These are phyloP conservation scores for Myotis lucifugus DNA, from an alignment of 2,113 vertebrate species.

Conservation along the genomic window DNA sequence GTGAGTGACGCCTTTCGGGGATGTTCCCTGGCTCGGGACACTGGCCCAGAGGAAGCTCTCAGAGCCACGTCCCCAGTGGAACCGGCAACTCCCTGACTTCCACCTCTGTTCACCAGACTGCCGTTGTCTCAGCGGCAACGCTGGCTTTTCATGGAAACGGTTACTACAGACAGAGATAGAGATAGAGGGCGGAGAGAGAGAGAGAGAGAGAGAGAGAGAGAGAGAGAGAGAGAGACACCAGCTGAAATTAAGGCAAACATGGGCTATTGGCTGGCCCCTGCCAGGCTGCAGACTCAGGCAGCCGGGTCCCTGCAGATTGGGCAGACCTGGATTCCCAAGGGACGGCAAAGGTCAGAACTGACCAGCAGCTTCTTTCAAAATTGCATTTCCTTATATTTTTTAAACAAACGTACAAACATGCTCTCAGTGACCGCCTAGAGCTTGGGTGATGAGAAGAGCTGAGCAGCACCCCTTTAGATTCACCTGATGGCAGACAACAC, in stretches of 20 bases:
- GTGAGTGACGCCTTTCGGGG: background rate
- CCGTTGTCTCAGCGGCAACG: background rate
- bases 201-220: too few relatives aligned
- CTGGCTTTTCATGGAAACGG: background rate
- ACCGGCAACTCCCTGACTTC: background rate
- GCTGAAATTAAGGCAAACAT: background rate
- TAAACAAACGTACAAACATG: background rate
- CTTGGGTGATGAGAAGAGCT: background rate
- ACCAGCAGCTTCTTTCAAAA: background rate
- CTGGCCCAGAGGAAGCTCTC: background rate
- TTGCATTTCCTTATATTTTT: background rate
- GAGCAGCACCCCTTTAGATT: background rate
- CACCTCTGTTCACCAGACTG: background rate
- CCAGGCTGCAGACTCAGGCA: background rate
- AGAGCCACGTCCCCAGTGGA: rapidly evolving
- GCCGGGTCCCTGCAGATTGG: too few relatives aligned
- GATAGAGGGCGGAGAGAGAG: too few relatives aligned
- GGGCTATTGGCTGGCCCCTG: rapidly evolving
- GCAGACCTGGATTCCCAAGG: background rate
- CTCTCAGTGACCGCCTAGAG: background rate
- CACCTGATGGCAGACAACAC: background rate
- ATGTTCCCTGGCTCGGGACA: background rate
- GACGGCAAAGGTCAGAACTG: background rate
- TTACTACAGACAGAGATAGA: background rate
- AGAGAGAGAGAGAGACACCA: background rate